A percentile compares a stretch with the other conserved stretches of the same genome.
Conservation (phyloP, 2,113 vertebrate genomes). For the Engystomops pustulosus region DNA sequence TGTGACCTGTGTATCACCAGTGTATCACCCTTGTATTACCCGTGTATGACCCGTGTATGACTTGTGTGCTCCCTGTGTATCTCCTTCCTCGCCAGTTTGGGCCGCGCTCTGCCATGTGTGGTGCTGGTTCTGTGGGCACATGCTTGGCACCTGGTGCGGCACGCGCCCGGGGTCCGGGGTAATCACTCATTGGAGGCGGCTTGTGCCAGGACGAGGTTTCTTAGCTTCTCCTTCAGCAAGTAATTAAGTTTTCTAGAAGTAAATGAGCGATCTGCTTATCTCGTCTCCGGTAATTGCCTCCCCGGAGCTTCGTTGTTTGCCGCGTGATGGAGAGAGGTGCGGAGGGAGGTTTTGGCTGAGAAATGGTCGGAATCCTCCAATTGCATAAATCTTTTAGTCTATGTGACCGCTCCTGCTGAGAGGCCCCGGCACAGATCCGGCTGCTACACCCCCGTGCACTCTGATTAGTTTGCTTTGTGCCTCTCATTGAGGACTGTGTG, state of each 20-base stretch:
- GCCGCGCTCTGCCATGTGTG: too few species aligned
- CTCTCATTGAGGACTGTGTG: neutral
- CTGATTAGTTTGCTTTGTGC: neutral
- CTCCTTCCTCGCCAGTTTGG: too few species aligned
- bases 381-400: constrained; percentile 14
- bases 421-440: neutral
- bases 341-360: constrained; percentile 9
- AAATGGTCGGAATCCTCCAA: neutral
- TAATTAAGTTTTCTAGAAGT: constrained; percentile 32
- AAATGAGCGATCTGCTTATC: constrained; percentile 42
- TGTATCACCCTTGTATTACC: too few species aligned
- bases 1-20: too few species aligned
- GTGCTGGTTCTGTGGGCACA: neutral
- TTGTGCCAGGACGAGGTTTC: neutral
- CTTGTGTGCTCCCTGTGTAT: too few species aligned
- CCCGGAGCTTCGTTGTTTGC: constrained; percentile 30
- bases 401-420: too few species aligned
- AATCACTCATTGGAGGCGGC: neutral
- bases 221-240: constrained; percentile 6
- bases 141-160: neutral
- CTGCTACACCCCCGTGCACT: neutral
- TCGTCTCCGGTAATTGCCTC: constrained; percentile 44
- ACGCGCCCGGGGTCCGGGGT: neutral
- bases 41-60: too few species aligned
- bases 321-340: neutral